Evolutionary conservation across 2,888 invertebrate genomes (phyloP).

Genomic region (Macrosiphum euphorbiae): DNA sequence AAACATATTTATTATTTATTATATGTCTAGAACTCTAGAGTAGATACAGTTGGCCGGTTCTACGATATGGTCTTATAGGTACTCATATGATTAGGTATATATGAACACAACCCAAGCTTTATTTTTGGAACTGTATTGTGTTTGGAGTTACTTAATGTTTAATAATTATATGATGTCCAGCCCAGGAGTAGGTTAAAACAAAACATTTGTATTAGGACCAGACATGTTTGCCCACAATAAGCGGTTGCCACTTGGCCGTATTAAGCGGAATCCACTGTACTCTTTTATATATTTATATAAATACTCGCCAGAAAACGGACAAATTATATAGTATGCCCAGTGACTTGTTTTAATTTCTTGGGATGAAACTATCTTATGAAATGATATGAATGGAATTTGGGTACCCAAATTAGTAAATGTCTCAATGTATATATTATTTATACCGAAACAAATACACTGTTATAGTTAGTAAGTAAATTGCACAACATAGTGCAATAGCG

Average conservation of each 20-base stretch:
- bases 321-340: background rate
- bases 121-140: background rate
- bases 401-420: background rate
- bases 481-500: background rate
- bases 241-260: no score
- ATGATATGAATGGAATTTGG: background rate
- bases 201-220: no score
- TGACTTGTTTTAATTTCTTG: no score
- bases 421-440: background rate
- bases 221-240: no score
- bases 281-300: background rate
- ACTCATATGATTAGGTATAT: background rate
- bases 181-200: no score
- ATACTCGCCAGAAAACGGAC: background rate
- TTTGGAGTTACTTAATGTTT: background rate
- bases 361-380: background rate
- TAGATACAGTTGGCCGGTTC: background rate
- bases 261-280: no score
- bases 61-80: background rate
- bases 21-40: background rate
- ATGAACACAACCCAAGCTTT: background rate
- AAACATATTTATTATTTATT: background rate
- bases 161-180: background rate
- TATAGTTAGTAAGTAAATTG: background rate
- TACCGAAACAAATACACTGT: background rate